Evolutionary conservation across 2,888 invertebrate species (phyloP).

Genomic region (Rhamnusium bicolor): DNA sequence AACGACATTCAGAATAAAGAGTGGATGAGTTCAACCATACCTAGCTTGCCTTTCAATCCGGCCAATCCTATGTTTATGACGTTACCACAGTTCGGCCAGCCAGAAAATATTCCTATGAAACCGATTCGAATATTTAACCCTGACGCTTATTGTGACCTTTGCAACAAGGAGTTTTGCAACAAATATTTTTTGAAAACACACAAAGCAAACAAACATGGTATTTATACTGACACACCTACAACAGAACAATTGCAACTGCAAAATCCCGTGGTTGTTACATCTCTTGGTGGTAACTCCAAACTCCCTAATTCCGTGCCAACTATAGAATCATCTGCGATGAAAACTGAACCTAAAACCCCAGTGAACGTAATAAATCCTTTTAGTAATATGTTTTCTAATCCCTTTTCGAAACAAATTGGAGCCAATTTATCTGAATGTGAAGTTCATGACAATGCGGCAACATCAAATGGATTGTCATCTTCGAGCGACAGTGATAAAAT

Average conservation of each 20-base stretch:
- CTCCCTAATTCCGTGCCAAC: constrained; percentile 66
- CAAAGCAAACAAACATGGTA: constrained; percentile 97
- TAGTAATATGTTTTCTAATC: constrained; percentile 83
- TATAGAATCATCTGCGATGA: constrained; percentile 61
- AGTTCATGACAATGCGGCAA: constrained; percentile 58
- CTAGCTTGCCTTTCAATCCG: constrained; percentile 69
- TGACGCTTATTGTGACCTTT: constrained; percentile 97
- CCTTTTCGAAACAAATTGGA: constrained; percentile 78
- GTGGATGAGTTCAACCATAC: constrained; percentile 67
- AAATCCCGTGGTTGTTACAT: constrained; percentile 63
- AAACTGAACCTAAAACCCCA: constrained; percentile 60
- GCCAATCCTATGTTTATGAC: constrained; percentile 68
- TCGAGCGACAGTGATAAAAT: constrained; percentile 63
- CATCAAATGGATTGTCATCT: constrained; percentile 60
- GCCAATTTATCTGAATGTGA: constrained; percentile 60
- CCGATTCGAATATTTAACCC: constrained; percentile 93
- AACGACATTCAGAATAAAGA: constrained; percentile 68
- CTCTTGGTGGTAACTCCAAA: constrained; percentile 65
- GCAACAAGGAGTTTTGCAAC: constrained; percentile 99
- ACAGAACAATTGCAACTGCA: constrained; percentile 54
- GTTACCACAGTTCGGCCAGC: constrained; percentile 67
- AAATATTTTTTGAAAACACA: constrained; percentile 98
- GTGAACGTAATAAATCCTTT: constrained; percentile 68
- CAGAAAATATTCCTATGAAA: constrained; percentile 67
- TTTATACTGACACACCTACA: constrained; percentile 75